Percentiles rank a stretch among this genome's conserved stretches.
Evolutionary conservation across 2,113 vertebrate species (phyloP).

Genomic region (Psittacus erithacus): DNA sequence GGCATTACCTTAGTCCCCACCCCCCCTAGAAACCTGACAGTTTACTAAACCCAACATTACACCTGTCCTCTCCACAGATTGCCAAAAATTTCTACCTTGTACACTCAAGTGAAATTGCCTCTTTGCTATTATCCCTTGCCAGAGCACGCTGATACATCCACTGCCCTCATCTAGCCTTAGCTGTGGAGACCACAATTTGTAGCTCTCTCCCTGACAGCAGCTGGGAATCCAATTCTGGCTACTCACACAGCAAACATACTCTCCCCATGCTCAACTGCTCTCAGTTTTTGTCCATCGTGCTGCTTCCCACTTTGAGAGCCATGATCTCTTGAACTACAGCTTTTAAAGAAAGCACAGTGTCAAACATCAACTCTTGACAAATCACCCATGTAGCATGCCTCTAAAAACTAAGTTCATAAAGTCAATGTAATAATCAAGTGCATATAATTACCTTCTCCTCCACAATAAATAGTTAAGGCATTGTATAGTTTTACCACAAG

Average conservation of each 20-base stretch:
- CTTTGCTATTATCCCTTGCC: background rate
- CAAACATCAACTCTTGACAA: background rate
- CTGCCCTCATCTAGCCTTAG: background rate
- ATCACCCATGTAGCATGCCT: background rate
- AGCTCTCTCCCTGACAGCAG: background rate
- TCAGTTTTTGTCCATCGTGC: accelerated
- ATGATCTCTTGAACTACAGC: background rate
- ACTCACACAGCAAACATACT: background rate
- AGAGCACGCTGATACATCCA: background rate
- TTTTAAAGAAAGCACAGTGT: background rate
- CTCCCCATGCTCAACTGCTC: background rate
- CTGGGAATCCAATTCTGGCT: background rate
- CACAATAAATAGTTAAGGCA: background rate
- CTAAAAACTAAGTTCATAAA: background rate
- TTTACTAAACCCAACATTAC: background rate
- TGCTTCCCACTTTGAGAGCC: background rate
- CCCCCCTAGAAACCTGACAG: background rate
- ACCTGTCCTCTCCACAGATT: background rate
- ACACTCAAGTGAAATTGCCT: background rate
- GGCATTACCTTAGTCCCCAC: background rate
- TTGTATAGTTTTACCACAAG: background rate
- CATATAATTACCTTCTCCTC: background rate
- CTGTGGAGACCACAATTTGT: background rate
- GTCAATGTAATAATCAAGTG: background rate
- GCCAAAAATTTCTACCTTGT: background rate